Conservation (phyloP, 2,797 vertebrate genomes). For the Carapus acus region DNA sequence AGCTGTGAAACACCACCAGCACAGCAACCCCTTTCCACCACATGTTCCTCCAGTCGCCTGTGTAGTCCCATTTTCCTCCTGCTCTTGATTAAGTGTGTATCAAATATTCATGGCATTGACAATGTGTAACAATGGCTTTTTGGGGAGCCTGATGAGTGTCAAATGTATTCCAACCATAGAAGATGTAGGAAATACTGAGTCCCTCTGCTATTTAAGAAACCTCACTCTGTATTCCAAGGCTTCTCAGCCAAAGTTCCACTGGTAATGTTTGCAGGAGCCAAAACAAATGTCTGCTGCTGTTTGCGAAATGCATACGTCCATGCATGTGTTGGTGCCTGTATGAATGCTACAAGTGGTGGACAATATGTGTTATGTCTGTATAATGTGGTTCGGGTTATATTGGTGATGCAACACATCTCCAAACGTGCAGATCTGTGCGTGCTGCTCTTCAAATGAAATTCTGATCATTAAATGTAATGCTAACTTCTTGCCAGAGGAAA, state of each 20-base stretch:
- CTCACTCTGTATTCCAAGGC: slow-evolving; percentile 56
- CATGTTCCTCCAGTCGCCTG: slow-evolving; percentile 39
- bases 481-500: slow-evolving; percentile 28
- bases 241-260: slow-evolving; percentile 55
- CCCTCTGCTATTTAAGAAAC: slow-evolving; percentile 63
- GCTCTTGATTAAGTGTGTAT: slow-evolving; percentile 58
- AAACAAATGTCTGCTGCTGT: slow-evolving; percentile 67
- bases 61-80: slow-evolving; percentile 48
- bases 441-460: slow-evolving; percentile 9
- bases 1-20: slow-evolving; percentile 28
- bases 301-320: slow-evolving; percentile 58
- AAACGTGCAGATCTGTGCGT: slow-evolving; percentile 15
- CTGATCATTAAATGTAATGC: slow-evolving; percentile 41
- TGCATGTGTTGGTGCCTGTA: slow-evolving; percentile 11
- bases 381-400: slow-evolving; percentile 16
- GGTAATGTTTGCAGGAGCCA: slow-evolving; percentile 61
- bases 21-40: slow-evolving; percentile 23
- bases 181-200: slow-evolving; percentile 60
- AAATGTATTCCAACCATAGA: slow-evolving; percentile 60
- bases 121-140: slow-evolving; percentile 61
- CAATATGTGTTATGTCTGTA: slow-evolving; percentile 27
- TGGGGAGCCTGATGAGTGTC: slow-evolving; percentile 46
- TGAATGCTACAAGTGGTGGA: slow-evolving; percentile 8
- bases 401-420: slow-evolving; percentile 21
- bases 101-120: slow-evolving; percentile 61